Conservation (phyloP, 2,797 vertebrate species). For the Crypturellus tataupa region DNA sequence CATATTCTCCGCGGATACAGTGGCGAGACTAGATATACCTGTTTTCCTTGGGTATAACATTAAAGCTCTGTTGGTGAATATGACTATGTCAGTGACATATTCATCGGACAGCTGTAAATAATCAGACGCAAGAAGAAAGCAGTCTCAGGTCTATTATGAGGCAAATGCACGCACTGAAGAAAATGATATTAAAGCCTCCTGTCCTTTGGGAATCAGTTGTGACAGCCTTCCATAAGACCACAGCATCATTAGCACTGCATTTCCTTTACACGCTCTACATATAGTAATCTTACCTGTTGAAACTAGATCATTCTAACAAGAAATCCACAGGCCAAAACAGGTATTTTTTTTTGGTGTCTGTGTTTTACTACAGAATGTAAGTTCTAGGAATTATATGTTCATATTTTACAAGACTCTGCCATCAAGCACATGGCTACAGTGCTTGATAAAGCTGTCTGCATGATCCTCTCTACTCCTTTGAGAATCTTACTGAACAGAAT, state of each 20-base stretch:
- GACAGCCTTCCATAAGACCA: not conserved
- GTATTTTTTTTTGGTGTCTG: no score
- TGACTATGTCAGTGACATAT: not conserved
- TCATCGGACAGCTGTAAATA: not conserved
- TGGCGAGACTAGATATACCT: not conserved
- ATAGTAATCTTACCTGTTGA: not conserved
- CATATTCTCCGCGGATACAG: not conserved
- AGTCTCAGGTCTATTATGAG: not conserved
- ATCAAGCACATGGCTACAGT: not conserved
- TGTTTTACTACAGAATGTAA: not conserved
- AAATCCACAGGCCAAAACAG: no score
- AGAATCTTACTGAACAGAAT: not conserved
- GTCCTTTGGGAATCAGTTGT: not conserved
- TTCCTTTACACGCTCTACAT: not conserved
- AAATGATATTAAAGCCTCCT: not conserved
- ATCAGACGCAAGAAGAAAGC: not conserved
- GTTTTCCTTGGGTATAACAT: not conserved
- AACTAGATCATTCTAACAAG: not conserved
- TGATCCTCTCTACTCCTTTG: not conserved
- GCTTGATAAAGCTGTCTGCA: not conserved
- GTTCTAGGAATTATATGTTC: not conserved
- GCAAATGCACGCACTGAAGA: not conserved
- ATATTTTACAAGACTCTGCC: not conserved
- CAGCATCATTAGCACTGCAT: not conserved
- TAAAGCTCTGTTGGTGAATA: not conserved